Evolutionary conservation across 53 echinoderm and acorn worm genomes (phyloP), one percentile per base, ranked within the genome.

Genomic region (Paelopatides confundens): DNA sequence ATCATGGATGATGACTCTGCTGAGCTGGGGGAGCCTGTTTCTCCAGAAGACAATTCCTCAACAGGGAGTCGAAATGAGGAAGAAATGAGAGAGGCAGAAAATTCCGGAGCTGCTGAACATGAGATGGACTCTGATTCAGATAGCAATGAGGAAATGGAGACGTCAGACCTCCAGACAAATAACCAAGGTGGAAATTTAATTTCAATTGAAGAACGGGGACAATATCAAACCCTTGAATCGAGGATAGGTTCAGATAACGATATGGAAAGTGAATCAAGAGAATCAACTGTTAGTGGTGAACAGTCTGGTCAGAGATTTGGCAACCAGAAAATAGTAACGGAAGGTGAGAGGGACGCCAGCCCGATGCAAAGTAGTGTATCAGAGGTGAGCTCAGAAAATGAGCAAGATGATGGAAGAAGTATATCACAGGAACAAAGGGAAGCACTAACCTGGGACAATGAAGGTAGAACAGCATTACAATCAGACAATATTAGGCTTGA

Each of bases 21-120:
- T 53, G 51, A 51, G 27, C 69, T 81, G 6, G 81, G 69, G 31
- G 86, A 86, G 5, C 91, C 91, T 28, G 81, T 81, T 31, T 86
- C 86, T 39, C 91, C 91, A 2, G 82, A 70, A 28, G 63, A 32
- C 23, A 82, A 29, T 82, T 82, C 82, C 30, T 77, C 77, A 6
- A 65, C 21, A 30, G 71, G 82, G 32, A 91, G 87, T 82, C 32
- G 31, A 26, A 50, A 78, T 33, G 83, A 82, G 68, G 91, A 86
- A 53, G 69, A 31, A 15, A 46, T 66, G 50, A 70, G n/a, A 6
- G 43, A 54, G 37, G 30, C 39, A 29, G 67, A 69, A 7, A 52
- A 81, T 66, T 47, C 68, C 23, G 82, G 27, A 40, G 50, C 27
- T 51, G 53, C 43, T 36, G 62, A 40, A 18, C 66, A 91, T 26